phyloP scores from a whole-genome alignment of 2,797 vertebrate genomes.

The Bradypus variegatus region DNA sequence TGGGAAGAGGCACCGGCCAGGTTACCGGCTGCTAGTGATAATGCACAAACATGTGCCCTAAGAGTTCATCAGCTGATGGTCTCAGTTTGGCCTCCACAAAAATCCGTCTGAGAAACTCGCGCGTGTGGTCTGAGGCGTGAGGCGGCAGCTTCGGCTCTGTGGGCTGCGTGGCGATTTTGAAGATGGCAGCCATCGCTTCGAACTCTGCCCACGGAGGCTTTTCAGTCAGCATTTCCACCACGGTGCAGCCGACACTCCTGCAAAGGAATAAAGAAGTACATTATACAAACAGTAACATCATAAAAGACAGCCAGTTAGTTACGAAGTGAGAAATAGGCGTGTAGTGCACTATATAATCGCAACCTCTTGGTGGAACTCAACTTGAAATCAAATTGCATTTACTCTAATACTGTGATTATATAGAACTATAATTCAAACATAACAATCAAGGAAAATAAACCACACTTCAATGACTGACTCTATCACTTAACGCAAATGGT shows the following conservation, averaged over 20 bases:
- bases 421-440: conserved; percentile 11
- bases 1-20: conserved; percentile 63
- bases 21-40: conserved; percentile 78
- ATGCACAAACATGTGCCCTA: conserved; percentile 95
- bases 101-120: conserved; percentile 95
- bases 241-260: conserved; percentile 98
- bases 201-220: conserved; percentile 98
- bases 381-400: too few species aligned
- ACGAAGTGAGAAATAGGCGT: not conserved
- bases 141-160: conserved; percentile 94
- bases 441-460: conserved; percentile 32
- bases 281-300: not conserved
- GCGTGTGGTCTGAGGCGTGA: conserved; percentile 93
- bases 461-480: not conserved
- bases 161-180: conserved; percentile 98
- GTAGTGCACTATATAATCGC: not conserved
- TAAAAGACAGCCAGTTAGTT: conserved; percentile 7
- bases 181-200: conserved; percentile 99
- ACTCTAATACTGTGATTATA: not conserved
- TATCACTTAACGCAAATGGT: conserved; percentile 13
- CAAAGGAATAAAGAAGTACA: conserved; percentile 46
- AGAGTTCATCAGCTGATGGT: conserved; percentile 92
- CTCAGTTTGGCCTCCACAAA: conserved; percentile 96
- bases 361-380: too few species aligned
- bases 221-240: conserved; percentile 98